Evolutionary conservation across 2,888 invertebrate genomes (phyloP), one percentile per base, ranked within the genome.

Genomic region (Calameuta filiformis): DNA sequence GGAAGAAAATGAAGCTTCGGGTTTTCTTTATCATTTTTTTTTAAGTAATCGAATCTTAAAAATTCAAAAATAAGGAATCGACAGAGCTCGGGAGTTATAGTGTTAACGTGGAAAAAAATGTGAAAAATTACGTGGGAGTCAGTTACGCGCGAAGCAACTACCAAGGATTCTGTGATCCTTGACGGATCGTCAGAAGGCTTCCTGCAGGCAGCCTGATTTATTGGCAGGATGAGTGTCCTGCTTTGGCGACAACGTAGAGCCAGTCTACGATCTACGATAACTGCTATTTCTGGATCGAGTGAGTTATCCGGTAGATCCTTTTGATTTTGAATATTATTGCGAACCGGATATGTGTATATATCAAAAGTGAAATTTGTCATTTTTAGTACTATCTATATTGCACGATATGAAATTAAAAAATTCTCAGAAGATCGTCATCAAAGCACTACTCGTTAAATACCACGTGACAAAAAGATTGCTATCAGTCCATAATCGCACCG

Each of bases 211-310:
- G 9, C 9, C 9, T 56, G 56, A 56, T 56, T 56, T 56, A 56
- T 56, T 56, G 15, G 56, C 56, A 56, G 56, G 79, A 90, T 90
- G 90, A 90, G 90, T 77, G 86, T 90, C 37, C 78, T 90, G n/a
- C 79, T 90, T 80, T 90, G 90, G 90, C 86, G 90, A 71, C 90
- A 89, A 79, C 86, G 90, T 4, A 83, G 85, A 71, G 84, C 88
- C n/a, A 85, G 83, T 77, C 79, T 87, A 79, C 83, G 86, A 68
- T 77, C 83, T 73, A 80, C 83, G 56, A 56, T 56, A 73, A 80
- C 82, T 34, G 77, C 85, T 75, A 80, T 85, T 74, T 69, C 79
- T 12, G 76, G 81, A 78, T 69, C 85, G 76, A 86, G 89, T 88
- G 83, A 89, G 88, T 88, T 56, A 23, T 23, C 23, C 56, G 23